phyloP scores from a whole-genome alignment of 2,113 vertebrate species.

The Odontophorus gujanensis region DNA sequence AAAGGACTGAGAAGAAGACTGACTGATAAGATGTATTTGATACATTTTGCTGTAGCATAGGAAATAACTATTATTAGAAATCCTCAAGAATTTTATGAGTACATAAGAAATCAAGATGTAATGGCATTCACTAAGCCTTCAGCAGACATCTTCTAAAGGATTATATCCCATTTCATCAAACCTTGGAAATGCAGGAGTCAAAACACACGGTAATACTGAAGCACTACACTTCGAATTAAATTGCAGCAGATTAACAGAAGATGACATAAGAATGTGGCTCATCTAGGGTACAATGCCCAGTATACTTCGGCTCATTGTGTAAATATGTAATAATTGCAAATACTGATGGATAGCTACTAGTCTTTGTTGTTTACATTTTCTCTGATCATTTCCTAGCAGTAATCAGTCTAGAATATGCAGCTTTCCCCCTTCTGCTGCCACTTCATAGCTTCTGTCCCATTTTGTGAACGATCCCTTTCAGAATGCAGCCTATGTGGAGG shows the following conservation, averaged over 20 bases:
- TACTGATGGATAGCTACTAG: background rate
- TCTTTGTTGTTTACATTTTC: background rate
- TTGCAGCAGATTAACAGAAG: background rate
- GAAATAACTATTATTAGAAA: background rate
- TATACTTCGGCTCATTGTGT: background rate
- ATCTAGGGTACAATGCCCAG: background rate
- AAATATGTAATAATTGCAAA: background rate
- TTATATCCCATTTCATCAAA: background rate
- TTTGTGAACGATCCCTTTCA: background rate
- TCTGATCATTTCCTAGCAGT: background rate
- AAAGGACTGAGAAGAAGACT: background rate
- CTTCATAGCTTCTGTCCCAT: background rate
- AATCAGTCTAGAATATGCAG: background rate
- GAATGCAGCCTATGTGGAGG: accelerated
- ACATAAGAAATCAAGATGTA: background rate
- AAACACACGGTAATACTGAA: background rate
- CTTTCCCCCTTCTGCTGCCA: background rate
- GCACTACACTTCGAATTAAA: background rate
- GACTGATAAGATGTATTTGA: background rate
- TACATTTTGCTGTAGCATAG: background rate
- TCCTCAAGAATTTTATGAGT: background rate
- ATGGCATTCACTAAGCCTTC: background rate
- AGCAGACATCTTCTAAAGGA: background rate
- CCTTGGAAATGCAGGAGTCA: background rate
- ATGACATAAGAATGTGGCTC: background rate